Evolutionary conservation across 53 echinoderm and acorn worm genomes (phyloP), one percentile per base, ranked within the genome.

Genomic region (Antedon mediterranea): DNA sequence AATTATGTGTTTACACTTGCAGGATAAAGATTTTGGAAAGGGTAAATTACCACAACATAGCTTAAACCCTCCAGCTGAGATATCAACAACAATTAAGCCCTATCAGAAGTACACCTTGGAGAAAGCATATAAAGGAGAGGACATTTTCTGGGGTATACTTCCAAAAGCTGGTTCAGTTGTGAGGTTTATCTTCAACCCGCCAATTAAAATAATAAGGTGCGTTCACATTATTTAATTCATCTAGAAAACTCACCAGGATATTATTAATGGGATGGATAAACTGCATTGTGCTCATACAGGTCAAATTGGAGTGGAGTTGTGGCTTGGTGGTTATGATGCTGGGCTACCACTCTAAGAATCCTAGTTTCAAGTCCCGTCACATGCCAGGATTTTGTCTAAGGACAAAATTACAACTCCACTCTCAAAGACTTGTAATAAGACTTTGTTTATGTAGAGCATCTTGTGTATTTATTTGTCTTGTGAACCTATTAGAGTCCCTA

Each of bases 21-120:
- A 94, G 95, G 95, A 94, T 70, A 84, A 87, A 33, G 95, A 94
- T 73, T 94, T 94, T 79, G 89, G 89, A 77, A 94, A 94, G 76
- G 90, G 90, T 34, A 88, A 88, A 82, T 57, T 89, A 13, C 95
- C 87, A 0, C 78, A 75, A 43, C 83, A 86, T 43, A 91, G 91
- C 75, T 79, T 86, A 9, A 94, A 94, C 32, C 95, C 95, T 7
- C 81, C 82, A 43, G 95, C 95, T 13, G 91, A 91, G 26, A 91
- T 89, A 5, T 94, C 95, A 3, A 86, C 91, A 11, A 91, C 89
- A 43, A 89, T 94, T 43, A 81, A 89, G 11, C 87, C 89, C 77
- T 94, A 94, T 75, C 86, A 87, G 73, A 86, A 91, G 32, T 91
- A 87, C 76, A 91, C 91, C 73, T 71, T 94, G 43, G 84, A 87